Base-by-base conservation (phyloP, 2,113 vertebrate genomes). In the Seriola aureovittata region DNA sequence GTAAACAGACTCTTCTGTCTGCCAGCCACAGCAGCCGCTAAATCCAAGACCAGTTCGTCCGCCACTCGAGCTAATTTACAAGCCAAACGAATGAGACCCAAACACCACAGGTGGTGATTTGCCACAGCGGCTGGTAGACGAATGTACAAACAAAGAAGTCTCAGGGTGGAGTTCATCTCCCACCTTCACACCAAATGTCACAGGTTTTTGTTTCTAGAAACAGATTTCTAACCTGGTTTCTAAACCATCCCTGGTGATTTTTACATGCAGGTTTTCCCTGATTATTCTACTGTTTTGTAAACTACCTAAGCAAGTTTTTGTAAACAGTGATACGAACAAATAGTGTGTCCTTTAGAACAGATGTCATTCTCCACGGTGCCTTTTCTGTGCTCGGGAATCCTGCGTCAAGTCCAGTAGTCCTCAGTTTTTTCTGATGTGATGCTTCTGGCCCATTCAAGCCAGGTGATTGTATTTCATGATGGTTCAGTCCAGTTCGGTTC, bases 261-360 rank as follows among this genome's bases (percentile, higher is more conserved):
- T 80, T 29, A 89, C 88, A 85, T 91, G 91, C 90, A 92, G 85
- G 69, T 59, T 78, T 55, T 80, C 86, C 90, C 90, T 89, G 90
- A 92, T 82, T 84, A 54, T 72, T 85, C 86, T 80, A 81, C 70
- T 46, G n/a, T 17, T 76, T 34, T 81, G 86, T 86, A 90, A 90
- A 91, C 92, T 86, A 92, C 36, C 48, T 81, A 79, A 78, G 42
- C 64, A 73, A 52, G 40, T 71, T 79, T 62, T 80, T 73, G 73
- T 88, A 89, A 89, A 89, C 87, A 89, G 84, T 71, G 85, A 89
- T 40, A 63, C 3, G 10, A 76, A 71, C 34, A 52, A 55, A 71
- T 32, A 1, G n/a, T 8, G 19, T 12, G 63, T 66, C 48, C 36
- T 16, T 25, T 6, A 50, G 46, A 55, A 36, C 42, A 46, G 38